Conservation (phyloP, 2,888 invertebrate genomes). For the Tenthredo mesomela region DNA sequence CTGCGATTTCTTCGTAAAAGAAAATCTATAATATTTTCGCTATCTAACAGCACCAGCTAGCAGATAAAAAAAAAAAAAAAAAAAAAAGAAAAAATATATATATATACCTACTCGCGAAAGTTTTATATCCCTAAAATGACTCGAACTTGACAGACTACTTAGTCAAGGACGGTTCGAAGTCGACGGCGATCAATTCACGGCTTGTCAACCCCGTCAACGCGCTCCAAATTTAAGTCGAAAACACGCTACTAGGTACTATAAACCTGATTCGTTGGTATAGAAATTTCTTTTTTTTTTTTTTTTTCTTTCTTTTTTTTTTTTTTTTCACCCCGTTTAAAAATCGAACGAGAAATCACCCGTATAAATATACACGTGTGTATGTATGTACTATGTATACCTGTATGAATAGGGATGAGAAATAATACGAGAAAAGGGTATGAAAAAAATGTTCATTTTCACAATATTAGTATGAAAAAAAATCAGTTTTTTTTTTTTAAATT, state of each 20-base stretch:
- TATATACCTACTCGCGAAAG: neutral
- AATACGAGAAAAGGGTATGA: neutral
- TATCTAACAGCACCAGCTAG: conserved; percentile 3
- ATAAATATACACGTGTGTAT: neutral
- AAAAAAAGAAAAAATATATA: too few relatives aligned
- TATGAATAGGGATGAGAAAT: neutral
- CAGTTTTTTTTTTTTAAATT: too few relatives aligned
- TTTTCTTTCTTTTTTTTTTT: neutral
- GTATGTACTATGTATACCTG: neutral
- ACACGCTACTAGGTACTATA: neutral
- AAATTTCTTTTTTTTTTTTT: neutral
- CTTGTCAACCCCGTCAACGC: conserved; percentile 28
- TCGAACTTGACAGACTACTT: conserved; percentile 38
- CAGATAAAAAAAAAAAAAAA: neutral
- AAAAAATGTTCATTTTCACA: neutral
- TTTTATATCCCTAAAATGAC: conserved; percentile 1
- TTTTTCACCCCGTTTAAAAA: neutral
- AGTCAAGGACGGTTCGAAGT: conserved; percentile 25
- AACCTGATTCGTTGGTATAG: neutral
- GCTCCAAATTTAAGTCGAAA: conserved; percentile 7
- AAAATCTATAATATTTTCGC: neutral
- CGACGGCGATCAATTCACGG: conserved; percentile 27
- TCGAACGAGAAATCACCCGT: neutral
- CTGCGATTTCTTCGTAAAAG: neutral
- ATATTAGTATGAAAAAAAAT: too few relatives aligned